Evolutionary conservation across 1,140 invertebrate species (phyloP).

Genomic region (Drosophila auraria): DNA sequence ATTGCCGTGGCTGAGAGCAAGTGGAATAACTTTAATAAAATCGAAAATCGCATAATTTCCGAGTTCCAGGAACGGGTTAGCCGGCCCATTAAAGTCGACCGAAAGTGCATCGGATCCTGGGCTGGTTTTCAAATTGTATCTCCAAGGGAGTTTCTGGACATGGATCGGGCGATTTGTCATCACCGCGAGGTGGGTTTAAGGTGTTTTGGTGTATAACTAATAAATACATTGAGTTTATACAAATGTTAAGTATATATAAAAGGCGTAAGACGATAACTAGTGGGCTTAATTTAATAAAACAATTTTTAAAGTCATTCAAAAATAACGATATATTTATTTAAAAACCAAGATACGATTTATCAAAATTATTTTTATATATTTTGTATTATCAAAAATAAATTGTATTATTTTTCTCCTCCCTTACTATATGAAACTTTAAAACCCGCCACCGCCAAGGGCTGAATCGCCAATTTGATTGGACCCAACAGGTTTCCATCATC

Average conservation of each 20-base stretch:
- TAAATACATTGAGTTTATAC: too few species aligned
- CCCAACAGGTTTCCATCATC: slow-evolving; percentile 54
- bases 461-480: slow-evolving; percentile 25
- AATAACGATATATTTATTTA: too few species aligned
- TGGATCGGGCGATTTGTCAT: slow-evolving; percentile 65
- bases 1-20: slow-evolving; percentile 34
- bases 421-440: neutral
- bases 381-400: neutral
- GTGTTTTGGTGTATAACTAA: neutral
- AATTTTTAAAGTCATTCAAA: neutral
- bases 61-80: slow-evolving; percentile 61
- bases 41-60: slow-evolving; percentile 75
- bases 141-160: slow-evolving; percentile 53
- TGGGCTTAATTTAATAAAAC: neutral
- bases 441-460: slow-evolving; percentile 3
- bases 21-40: slow-evolving; percentile 62
- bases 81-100: slow-evolving; percentile 55
- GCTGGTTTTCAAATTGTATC: slow-evolving; percentile 46
- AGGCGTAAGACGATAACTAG: too few species aligned
- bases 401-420: neutral
- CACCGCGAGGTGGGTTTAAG: slow-evolving; percentile 9
- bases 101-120: slow-evolving; percentile 40
- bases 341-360: too few species aligned
- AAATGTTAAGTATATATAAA: too few species aligned
- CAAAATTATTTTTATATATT: neutral